These are phyloP conservation scores for Telmatherina bonti DNA, from an alignment of 2,797 vertebrate species.

Conservation along the genomic window DNA sequence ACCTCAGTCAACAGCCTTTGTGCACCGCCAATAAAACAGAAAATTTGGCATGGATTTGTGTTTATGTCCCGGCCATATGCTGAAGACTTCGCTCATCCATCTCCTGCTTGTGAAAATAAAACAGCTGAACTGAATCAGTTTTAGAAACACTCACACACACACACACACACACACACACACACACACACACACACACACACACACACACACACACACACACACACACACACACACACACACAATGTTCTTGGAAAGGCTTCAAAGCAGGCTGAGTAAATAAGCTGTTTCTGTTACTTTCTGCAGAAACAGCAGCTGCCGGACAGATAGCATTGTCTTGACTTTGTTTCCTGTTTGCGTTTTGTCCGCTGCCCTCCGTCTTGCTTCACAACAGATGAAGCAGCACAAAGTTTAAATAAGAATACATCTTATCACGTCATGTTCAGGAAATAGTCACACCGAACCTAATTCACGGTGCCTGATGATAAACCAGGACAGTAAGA, in stretches of 20 bases:
- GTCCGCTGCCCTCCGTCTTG: conserved; percentile 7
- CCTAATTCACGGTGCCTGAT: conserved; percentile 49
- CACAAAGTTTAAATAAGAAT: background rate
- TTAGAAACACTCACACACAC: conserved; percentile 32
- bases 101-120: conserved; percentile 20
- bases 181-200: too few species aligned
- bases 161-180: too few species aligned
- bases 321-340: conserved; percentile 47
- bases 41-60: conserved; percentile 14
- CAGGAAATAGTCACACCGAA: conserved; percentile 39
- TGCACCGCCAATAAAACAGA: conserved; percentile 29
- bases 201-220: too few species aligned
- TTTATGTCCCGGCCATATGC: conserved; percentile 29
- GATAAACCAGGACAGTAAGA: conserved; percentile 32
- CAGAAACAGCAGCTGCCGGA: conserved; percentile 44
- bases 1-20: background rate
- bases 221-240: too few species aligned
- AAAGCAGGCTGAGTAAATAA: conserved; percentile 41
- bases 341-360: conserved; percentile 43
- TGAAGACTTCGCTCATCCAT: background rate
- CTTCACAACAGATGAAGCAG: conserved; percentile 16
- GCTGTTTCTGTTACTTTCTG: conserved; percentile 13
- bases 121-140: conserved; percentile 35
- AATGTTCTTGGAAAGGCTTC: conserved; percentile 55
- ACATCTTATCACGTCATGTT: conserved; percentile 9